phyloP scores from a whole-genome alignment of 2,888 invertebrate genomes.

The Rhyacophila evoluta region DNA sequence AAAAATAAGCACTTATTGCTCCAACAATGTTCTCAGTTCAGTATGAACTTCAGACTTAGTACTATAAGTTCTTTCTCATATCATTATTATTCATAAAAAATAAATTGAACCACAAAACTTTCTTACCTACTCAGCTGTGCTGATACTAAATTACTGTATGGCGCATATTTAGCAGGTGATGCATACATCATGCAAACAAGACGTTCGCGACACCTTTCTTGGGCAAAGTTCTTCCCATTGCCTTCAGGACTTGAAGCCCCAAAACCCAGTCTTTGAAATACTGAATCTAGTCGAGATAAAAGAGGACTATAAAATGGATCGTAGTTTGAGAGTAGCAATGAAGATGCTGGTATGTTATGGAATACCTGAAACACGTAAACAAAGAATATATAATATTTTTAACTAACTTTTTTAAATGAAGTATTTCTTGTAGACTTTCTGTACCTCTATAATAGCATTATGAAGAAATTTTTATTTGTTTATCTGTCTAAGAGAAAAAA shows the following conservation, averaged over 20 bases:
- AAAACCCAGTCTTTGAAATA: slow-evolving; percentile 79
- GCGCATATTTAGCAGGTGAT: slow-evolving; percentile 89
- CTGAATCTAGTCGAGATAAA: slow-evolving; percentile 84
- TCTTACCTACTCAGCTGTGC: slow-evolving; percentile 86
- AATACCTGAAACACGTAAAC: slow-evolving; percentile 71
- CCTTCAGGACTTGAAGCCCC: slow-evolving; percentile 65
- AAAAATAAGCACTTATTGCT: too few relatives aligned
- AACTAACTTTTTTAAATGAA: too few relatives aligned
- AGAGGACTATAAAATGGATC: slow-evolving; percentile 93
- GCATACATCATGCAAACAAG: slow-evolving; percentile 90
- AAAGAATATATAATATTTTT: not conserved
- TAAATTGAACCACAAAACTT: too few relatives aligned
- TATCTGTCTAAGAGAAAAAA: too few relatives aligned
- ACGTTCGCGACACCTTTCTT: slow-evolving; percentile 82
- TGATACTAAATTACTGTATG: slow-evolving; percentile 89
- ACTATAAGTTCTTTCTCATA: too few relatives aligned
- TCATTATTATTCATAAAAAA: too few relatives aligned
- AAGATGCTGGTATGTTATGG: slow-evolving; percentile 87
- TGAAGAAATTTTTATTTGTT: too few relatives aligned
- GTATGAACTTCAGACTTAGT: too few relatives aligned
- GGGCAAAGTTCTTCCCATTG: slow-evolving; percentile 61
- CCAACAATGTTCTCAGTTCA: too few relatives aligned
- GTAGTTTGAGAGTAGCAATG: slow-evolving; percentile 84
- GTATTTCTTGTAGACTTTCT: too few relatives aligned
- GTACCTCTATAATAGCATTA: too few relatives aligned